Conservation (phyloP, 2,113 vertebrate species). For the Tyrannus savana region DNA sequence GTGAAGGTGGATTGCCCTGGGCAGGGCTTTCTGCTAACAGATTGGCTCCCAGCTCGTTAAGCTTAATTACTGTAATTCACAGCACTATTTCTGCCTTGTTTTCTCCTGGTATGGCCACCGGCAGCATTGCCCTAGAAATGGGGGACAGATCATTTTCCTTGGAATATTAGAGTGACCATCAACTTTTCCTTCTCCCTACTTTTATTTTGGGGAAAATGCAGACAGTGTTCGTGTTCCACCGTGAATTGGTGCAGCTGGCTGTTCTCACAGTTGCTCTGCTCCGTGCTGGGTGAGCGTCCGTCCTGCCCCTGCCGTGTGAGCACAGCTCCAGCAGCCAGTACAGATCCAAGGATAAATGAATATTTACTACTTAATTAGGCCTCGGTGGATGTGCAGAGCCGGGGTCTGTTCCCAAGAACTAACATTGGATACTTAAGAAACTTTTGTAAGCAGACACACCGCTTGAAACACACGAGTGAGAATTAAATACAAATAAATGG, state of each 20-base stretch:
- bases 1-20: neutral
- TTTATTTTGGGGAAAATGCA: neutral
- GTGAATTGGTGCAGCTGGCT: neutral
- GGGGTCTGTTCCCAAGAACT: neutral
- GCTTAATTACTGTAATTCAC: neutral
- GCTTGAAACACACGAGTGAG: neutral
- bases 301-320: neutral
- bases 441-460: neutral
- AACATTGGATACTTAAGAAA: neutral
- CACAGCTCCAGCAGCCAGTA: neutral
- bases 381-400: neutral
- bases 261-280: neutral
- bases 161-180: neutral
- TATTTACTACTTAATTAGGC: neutral
- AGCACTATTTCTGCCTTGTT: neutral
- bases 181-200: neutral
- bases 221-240: neutral
- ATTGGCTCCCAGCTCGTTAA: neutral
- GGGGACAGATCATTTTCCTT: neutral
- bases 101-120: neutral
- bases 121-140: neutral
- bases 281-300: too few relatives aligned
- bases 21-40: neutral
- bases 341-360: neutral
- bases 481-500: neutral